Evolutionary conservation across 2,113 vertebrate genomes (phyloP).

Genomic region (Oceanodroma tethys): DNA sequence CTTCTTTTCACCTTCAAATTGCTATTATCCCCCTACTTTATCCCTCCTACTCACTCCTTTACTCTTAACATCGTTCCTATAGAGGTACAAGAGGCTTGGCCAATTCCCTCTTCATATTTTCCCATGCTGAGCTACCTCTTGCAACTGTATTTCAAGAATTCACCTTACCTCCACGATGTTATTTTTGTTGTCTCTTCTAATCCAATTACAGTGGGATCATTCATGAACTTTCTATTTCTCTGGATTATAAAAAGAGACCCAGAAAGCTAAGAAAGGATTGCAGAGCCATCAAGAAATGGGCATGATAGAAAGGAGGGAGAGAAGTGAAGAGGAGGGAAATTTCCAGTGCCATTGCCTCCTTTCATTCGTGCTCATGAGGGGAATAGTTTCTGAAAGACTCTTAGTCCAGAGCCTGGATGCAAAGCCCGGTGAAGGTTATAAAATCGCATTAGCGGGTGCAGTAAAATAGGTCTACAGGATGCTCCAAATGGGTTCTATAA

Average conservation of each 20-base stretch:
- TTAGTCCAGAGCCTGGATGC: neutral
- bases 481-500: conserved; percentile 11
- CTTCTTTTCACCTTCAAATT: neutral
- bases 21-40: neutral
- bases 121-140: neutral
- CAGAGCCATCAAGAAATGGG: neutral
- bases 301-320: neutral
- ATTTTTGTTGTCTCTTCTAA: conserved; percentile 5
- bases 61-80: neutral
- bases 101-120: neutral
- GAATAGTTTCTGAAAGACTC: neutral
- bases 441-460: neutral
- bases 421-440: neutral
- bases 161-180: neutral
- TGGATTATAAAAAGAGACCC: neutral
- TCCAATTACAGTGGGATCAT: neutral
- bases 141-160: neutral
- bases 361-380: neutral
- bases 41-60: neutral
- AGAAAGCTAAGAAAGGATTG: neutral
- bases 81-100: neutral
- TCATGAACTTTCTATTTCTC: neutral
- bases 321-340: neutral
- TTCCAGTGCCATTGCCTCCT: neutral
- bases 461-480: conserved; percentile 4